Percentiles rank a stretch among this genome's conserved stretches.
These are phyloP conservation scores for Olivierus martensii DNA, from an alignment of 1,140 invertebrate genomes.

Conservation along the genomic window DNA sequence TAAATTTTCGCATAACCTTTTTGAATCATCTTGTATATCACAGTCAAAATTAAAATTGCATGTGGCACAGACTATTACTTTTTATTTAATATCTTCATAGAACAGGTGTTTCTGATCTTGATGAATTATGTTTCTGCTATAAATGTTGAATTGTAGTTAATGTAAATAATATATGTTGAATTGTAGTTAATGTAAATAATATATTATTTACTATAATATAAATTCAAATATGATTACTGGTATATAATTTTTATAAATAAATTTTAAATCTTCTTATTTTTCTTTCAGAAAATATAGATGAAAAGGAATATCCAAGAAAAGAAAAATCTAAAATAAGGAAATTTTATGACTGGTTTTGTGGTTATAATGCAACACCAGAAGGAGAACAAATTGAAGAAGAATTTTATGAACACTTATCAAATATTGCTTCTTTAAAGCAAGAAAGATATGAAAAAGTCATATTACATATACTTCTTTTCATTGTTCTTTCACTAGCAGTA, in stretches of 20 bases:
- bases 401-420: background rate
- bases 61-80: too few relatives aligned
- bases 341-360: conserved; percentile 9
- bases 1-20: too few relatives aligned
- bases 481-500: conserved; percentile 1
- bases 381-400: conserved; percentile 1
- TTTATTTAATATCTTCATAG: too few relatives aligned
- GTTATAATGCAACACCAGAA: background rate
- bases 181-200: background rate
- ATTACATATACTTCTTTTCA: conserved; percentile 1
- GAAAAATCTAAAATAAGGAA: background rate
- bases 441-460: conserved; percentile 2
- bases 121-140: too few relatives aligned
- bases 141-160: background rate
- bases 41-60: too few relatives aligned
- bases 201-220: background rate
- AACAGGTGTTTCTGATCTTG: too few relatives aligned
- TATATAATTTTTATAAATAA: background rate
- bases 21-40: too few relatives aligned
- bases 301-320: background rate
- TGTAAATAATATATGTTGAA: background rate
- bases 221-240: background rate
- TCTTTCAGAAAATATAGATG: background rate
- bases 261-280: background rate
- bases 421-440: conserved; percentile 8